Evolutionary conservation across 2,888 invertebrate species (phyloP), one percentile per base, ranked within the genome.

Genomic region (Barypeithes pellucidus): DNA sequence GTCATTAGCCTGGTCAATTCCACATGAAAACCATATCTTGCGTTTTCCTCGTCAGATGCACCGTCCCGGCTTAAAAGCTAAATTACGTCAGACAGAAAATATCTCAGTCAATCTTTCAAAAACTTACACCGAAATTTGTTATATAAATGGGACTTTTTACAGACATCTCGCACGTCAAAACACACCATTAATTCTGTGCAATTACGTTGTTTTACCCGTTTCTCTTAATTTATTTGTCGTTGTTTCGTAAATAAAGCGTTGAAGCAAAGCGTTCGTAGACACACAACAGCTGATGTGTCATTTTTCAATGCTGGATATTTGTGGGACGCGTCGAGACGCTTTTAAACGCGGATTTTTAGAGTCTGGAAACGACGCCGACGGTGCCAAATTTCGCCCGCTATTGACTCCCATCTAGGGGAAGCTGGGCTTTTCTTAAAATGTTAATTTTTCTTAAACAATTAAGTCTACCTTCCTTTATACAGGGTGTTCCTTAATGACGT

Each of bases 271-370:
- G 54, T 57, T 33, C 50, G 54, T 61, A 72, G 75, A 67, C 67
- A 73, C 47, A 67, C 73, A 67, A 80, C 81, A 82, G 82, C 82
- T 83, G 82, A 81, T 82, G 80, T 59, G 79, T 73, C 78, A 82
- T 82, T 82, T 82, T 82, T 82, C 82, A 80, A 79, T 72, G 22
- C 20, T 20, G 22, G 80, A 78, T 79, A 80, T 72, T 72, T 72
- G 78, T 80, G 80, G 79, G 78, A 79, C 79, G 77, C 77, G 78
- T 75, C 76, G 66, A 59, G 78, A 78, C 79, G 79, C 12, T 57
- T 57, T 57, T 57, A 57, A 57, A 57, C 24, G 54, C 4, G 33
- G 33, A 57, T 57, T 81, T 81, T 78, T 72, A 20, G 41, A 5
- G 61, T 45, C 43, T 61, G 45, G 43, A 43, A 45, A 61, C 41